Evolutionary conservation across 2,113 vertebrate genomes (phyloP), one percentile per base, ranked within the genome.

Genomic region (Marmota monax): DNA sequence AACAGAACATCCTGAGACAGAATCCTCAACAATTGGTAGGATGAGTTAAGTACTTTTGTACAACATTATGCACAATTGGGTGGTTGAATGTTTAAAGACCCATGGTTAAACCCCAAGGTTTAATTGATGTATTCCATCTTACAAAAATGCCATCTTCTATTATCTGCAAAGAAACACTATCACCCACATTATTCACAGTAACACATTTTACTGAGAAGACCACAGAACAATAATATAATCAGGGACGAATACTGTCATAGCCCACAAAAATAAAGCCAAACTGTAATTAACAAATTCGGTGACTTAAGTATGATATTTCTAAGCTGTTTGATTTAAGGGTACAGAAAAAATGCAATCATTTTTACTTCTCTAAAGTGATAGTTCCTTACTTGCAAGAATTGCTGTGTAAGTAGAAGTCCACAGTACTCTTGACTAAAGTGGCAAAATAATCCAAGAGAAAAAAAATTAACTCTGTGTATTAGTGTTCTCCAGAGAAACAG

Each of bases 141-240:
- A 83, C 2, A 83, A 94, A 95, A 92, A 25, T 58, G 7, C 65
- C 27, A 58, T 86, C 17, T 84, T 89, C 90, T 88, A 58, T 39
- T 89, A 72, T 42, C 73, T 63, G 86, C 74, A 89, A 84, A 88
- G 92, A 82, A 84, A 92, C 23, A 69, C 37, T 34, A 69, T 90
- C 32, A 85, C 17, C 42, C 18, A 70, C 8, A 53, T 76, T 74
- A n/a, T 29, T 92, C 48, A 88, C 65, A 95, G 78, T 80, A 92
- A 56, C 53, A 82, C 1, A 27, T 87, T 83, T 69, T 74, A 70
- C 85, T 74, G 37, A 96, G 56, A 96, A 94, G 39, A 74, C 34
- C 51, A 63, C 37, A 70, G 78, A 95, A 98, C 94, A 96, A 94
- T 96, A 92, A 83, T 84, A 84, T 77, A 95, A 96, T 97, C 94